These are phyloP conservation scores for Cotesia glomerata DNA, from an alignment of 1,140 invertebrate genomes.

Conservation along the genomic window DNA sequence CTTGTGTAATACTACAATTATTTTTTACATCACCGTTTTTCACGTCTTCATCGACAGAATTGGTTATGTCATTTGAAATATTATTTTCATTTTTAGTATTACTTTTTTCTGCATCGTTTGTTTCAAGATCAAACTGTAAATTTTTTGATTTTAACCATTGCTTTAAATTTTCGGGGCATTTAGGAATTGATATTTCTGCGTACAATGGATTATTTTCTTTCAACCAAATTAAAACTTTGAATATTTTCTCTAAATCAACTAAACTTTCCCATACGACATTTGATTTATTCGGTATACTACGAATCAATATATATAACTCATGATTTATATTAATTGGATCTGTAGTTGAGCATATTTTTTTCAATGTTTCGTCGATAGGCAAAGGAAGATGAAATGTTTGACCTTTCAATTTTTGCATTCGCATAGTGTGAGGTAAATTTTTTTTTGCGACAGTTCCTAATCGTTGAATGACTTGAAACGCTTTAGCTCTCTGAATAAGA, in stretches of 20 bases:
- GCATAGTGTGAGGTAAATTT: conserved; percentile 37
- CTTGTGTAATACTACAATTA: too few relatives aligned
- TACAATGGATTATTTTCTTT: conserved; percentile 35
- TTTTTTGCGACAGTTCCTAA: conserved; percentile 40
- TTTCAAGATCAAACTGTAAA: too few relatives aligned
- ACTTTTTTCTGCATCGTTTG: too few relatives aligned
- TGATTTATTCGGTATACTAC: conserved; percentile 34
- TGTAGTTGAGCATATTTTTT: conserved; percentile 27
- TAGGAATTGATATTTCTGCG: too few relatives aligned
- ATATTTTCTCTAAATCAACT: conserved; percentile 35
- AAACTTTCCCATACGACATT: conserved; percentile 38
- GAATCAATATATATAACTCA: conserved; percentile 35
- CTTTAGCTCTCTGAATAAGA: conserved; percentile 36
- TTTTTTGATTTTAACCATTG: too few relatives aligned
- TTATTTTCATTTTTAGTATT: too few relatives aligned
- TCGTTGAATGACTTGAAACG: too few relatives aligned
- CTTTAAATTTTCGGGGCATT: too few relatives aligned
- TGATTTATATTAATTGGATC: conserved; percentile 13
- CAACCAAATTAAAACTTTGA: conserved; percentile 29
- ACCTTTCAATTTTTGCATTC: conserved; percentile 43
- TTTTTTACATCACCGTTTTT: too few relatives aligned
- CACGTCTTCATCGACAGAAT: too few relatives aligned
- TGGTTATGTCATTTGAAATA: too few relatives aligned
- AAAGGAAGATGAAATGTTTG: conserved; percentile 34
- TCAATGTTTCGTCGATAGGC: conserved; percentile 11